Conservation (phyloP, 2,888 invertebrate species). For the Conus canariensis region DNA sequence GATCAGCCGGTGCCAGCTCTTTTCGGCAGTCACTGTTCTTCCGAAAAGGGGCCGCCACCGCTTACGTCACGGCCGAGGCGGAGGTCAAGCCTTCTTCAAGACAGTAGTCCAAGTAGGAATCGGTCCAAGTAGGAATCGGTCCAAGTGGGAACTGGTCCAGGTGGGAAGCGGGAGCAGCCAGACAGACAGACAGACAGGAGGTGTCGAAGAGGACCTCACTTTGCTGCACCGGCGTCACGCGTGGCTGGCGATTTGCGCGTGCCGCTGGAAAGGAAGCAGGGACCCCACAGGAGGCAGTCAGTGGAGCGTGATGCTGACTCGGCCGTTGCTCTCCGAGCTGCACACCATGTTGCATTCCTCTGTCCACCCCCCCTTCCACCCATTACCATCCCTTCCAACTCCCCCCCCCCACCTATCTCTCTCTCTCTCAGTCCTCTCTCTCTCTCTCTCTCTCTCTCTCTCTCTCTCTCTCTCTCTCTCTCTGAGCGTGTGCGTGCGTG, state of each 20-base stretch:
- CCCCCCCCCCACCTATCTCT: not conserved
- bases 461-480: not conserved
- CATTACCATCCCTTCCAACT: not conserved
- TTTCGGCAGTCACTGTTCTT: too few species aligned
- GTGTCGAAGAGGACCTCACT: not conserved
- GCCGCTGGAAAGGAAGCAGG: not conserved
- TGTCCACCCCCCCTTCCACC: not conserved
- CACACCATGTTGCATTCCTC: not conserved
- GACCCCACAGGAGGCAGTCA: not conserved
- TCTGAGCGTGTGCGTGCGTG: not conserved
- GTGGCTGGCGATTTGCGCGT: not conserved
- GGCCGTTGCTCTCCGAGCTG: not conserved
- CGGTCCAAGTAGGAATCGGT: not conserved
- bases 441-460: slow-evolving; percentile 10
- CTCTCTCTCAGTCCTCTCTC: not conserved
- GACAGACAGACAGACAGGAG: not conserved
- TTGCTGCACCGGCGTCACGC: not conserved
- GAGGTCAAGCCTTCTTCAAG: not conserved
- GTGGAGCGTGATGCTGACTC: not conserved
- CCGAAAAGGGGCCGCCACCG: too few species aligned
- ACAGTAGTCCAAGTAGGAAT: not conserved
- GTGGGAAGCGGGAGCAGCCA: not conserved
- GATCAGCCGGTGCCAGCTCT: too few species aligned
- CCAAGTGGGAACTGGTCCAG: slow-evolving; percentile 8
- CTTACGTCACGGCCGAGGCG: too few species aligned